A percentile compares a stretch with the other conserved stretches of the same genome.
These are phyloP conservation scores for Rutpela maculata DNA, from an alignment of 2,888 invertebrate species.

Conservation along the genomic window DNA sequence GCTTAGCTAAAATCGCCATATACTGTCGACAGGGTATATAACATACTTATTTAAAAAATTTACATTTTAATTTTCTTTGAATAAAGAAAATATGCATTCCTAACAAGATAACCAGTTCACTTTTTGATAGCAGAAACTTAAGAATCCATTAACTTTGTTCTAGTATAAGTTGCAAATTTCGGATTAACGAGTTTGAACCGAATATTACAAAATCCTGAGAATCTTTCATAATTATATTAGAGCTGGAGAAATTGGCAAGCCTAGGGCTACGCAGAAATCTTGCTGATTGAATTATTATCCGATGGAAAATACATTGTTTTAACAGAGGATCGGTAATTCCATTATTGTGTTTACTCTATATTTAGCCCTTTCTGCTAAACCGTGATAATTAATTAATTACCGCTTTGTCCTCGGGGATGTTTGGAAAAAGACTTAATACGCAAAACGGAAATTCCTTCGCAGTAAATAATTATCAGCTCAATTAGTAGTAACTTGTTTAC, in stretches of 20 bases:
- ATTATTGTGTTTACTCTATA: constrained; percentile 4
- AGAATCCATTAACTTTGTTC: no score
- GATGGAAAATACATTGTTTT: neutral
- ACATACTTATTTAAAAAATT: no score
- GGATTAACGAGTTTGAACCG: neutral
- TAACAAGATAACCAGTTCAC: no score
- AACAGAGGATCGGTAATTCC: constrained; percentile 1
- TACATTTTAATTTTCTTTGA: no score
- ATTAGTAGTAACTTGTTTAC: neutral
- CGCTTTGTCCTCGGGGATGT: neutral
- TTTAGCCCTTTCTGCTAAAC: neutral
- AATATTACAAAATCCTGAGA: neutral
- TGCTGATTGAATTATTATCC: constrained; percentile 5
- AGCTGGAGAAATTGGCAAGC: neutral
- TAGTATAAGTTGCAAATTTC: neutral
- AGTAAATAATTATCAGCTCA: neutral
- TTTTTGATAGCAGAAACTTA: no score
- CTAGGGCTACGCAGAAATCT: neutral
- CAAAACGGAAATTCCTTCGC: neutral
- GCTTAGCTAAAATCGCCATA: no score
- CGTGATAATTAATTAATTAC: constrained; percentile 13
- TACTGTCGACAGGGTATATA: no score
- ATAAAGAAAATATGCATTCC: no score
- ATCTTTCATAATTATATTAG: neutral
- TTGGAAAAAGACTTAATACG: neutral